A percentile compares a stretch with the other conserved stretches of the same genome.
phyloP scores from a whole-genome alignment of 1,140 invertebrate genomes.

The Diorhabda sublineata region DNA sequence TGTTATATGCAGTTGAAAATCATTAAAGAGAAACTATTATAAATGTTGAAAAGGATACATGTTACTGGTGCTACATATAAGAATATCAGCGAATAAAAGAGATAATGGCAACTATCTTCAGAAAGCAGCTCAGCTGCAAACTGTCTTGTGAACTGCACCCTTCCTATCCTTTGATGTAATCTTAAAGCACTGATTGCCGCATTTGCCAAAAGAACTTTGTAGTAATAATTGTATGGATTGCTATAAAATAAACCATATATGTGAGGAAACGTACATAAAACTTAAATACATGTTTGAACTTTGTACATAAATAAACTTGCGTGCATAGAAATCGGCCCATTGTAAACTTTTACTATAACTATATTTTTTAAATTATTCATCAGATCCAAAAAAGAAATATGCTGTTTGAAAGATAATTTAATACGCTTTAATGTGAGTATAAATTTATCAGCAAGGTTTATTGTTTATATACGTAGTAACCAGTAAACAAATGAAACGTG shows the following conservation, averaged over 20 bases:
- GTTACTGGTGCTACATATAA: slow-evolving; percentile 83
- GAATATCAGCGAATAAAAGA: slow-evolving; percentile 92
- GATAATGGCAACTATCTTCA: slow-evolving; percentile 95
- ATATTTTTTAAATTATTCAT: too few relatives aligned
- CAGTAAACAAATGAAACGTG: too few relatives aligned
- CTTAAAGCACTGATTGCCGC: slow-evolving; percentile 90
- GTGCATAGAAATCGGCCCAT: too few relatives aligned
- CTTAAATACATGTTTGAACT: too few relatives aligned
- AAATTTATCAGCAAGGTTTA: too few relatives aligned
- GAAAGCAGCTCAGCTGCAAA: slow-evolving; percentile 74
- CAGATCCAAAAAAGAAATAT: too few relatives aligned
- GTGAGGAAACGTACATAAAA: too few relatives aligned
- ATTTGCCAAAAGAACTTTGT: slow-evolving; percentile 85
- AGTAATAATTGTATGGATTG: slow-evolving; percentile 79
- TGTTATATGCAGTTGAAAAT: neutral
- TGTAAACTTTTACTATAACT: too few relatives aligned
- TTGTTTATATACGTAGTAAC: too few relatives aligned
- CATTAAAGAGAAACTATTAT: neutral
- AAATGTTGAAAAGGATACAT: slow-evolving; percentile 66
- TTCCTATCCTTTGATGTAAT: slow-evolving; percentile 86
- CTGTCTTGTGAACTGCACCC: slow-evolving; percentile 72
- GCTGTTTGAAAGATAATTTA: too few relatives aligned
- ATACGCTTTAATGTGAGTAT: too few relatives aligned
- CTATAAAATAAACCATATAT: slow-evolving; percentile 51
- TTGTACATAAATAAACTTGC: too few relatives aligned